These are phyloP conservation scores for Patella depressa DNA, from an alignment of 2,888 invertebrate genomes.

Conservation along the genomic window DNA sequence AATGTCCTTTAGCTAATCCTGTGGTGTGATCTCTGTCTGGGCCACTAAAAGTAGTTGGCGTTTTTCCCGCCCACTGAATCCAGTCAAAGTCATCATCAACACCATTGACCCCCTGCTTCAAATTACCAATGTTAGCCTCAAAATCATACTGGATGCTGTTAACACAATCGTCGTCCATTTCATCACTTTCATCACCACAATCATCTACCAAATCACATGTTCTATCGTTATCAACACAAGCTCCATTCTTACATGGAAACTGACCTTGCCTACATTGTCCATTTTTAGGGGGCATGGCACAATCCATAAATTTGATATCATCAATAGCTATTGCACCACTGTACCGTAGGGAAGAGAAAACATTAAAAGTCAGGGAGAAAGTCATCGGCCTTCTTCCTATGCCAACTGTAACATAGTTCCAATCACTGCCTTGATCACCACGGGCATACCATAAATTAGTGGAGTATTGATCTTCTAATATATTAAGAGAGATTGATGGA, in stretches of 20 bases:
- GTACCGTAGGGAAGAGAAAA: constrained; percentile 37
- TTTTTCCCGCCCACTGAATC: constrained; percentile 37
- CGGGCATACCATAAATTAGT: constrained; percentile 36
- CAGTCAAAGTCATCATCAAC: constrained; percentile 61
- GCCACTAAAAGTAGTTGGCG: constrained; percentile 44
- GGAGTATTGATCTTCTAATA: constrained; percentile 20
- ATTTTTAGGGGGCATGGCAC: constrained; percentile 42
- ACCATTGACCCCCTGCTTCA: constrained; percentile 48
- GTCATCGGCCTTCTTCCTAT: constrained; percentile 50
- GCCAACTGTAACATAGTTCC: constrained; percentile 54
- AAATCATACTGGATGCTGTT: constrained; percentile 52
- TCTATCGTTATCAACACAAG: constrained; percentile 50
- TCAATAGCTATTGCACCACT: constrained; percentile 64
- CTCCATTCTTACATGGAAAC: constrained; percentile 56
- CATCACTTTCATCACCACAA: constrained; percentile 62
- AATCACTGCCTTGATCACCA: constrained; percentile 37
- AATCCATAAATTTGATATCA: constrained; percentile 56
- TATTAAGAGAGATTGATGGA: neutral
- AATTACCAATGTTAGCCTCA: constrained; percentile 48
- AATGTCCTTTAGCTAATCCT: constrained; percentile 52
- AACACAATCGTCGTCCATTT: constrained; percentile 41
- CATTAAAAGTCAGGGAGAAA: constrained; percentile 50
- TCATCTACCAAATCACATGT: constrained; percentile 60
- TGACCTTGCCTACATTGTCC: constrained; percentile 37
- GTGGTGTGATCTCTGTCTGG: constrained; percentile 59